Evolutionary conservation across 2,113 vertebrate species (phyloP).

Genomic region (Lophochroa leadbeateri): DNA sequence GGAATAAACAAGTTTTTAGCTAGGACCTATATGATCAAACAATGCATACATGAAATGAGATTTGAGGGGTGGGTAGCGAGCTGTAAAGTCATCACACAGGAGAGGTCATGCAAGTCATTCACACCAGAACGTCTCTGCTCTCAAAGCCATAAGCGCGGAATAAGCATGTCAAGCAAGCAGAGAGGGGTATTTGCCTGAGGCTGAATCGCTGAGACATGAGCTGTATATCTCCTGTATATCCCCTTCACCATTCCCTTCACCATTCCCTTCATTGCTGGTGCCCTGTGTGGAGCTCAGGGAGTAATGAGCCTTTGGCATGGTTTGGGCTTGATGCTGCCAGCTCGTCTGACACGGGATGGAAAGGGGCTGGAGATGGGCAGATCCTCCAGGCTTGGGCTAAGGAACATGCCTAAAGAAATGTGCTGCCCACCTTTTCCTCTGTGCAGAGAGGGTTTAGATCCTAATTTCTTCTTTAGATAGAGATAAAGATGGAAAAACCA

Average conservation of each 20-base stretch:
- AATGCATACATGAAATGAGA: not conserved
- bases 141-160: not conserved
- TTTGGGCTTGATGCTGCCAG: not conserved
- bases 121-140: not conserved
- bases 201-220: not conserved
- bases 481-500: not conserved
- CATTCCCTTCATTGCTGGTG: not conserved
- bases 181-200: not conserved
- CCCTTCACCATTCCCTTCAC: not conserved
- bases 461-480: not conserved
- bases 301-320: not conserved
- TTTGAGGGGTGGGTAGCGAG: conserved; percentile 10
- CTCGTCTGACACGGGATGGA: not conserved
- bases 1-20: not conserved
- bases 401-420: not conserved
- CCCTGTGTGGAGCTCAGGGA: not conserved
- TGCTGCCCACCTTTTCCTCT: not conserved
- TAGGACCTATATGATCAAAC: not conserved
- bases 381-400: not conserved
- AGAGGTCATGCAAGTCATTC: conserved; percentile 28
- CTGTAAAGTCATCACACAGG: conserved; percentile 1
- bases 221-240: not conserved
- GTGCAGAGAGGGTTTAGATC: accelerated
- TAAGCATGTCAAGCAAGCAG: not conserved
- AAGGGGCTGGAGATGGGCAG: not conserved